Percentiles rank a stretch among this genome's conserved stretches.
Evolutionary conservation across 2,113 vertebrate species (phyloP).

Genomic region (Heptranchias perlo): DNA sequence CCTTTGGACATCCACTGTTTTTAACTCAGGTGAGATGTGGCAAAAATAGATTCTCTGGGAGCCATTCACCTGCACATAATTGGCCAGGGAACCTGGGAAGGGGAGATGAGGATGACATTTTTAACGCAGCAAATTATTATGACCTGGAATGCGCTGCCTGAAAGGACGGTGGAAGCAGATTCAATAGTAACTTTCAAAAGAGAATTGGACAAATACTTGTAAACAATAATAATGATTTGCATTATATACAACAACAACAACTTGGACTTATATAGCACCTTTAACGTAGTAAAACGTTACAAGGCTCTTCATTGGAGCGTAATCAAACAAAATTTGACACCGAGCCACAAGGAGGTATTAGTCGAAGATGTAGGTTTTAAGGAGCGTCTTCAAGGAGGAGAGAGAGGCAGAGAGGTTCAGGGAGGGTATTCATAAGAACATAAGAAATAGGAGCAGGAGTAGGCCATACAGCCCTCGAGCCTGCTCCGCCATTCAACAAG

Average conservation of each 20-base stretch:
- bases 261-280: background rate
- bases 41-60: background rate
- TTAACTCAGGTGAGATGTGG: background rate
- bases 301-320: background rate
- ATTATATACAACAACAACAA: background rate
- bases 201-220: background rate
- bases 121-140: background rate
- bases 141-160: background rate
- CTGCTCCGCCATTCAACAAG: no score
- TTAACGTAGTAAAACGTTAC: background rate
- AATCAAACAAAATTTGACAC: background rate
- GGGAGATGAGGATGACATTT: background rate
- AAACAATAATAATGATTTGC: background rate
- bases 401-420: no score
- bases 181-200: background rate
- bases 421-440: no score
- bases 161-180: background rate
- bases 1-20: no score
- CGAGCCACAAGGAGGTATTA: background rate
- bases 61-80: no score
- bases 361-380: no score
- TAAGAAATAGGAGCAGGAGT: no score
- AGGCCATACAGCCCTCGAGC: no score
- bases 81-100: no score
- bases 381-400: no score